phyloP scores from a whole-genome alignment of 2,888 invertebrate genomes.

The Pecten maximus region DNA sequence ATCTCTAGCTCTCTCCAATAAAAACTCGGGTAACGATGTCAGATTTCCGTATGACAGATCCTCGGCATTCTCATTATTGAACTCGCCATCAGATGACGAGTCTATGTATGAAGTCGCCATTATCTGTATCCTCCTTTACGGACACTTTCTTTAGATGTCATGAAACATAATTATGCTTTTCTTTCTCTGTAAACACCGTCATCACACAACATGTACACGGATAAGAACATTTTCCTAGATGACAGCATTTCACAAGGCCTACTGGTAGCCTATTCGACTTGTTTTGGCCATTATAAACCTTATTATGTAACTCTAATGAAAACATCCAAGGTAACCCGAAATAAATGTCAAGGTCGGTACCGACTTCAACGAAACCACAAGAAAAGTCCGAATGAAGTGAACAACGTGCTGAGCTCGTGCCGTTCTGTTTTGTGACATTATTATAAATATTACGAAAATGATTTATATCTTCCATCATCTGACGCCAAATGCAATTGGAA shows the following conservation, averaged over 20 bases:
- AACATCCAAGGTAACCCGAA: neutral
- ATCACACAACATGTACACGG: neutral
- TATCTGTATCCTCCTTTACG: neutral
- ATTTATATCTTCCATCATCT: neutral
- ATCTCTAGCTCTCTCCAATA: slow-evolving; percentile 83
- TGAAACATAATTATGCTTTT: neutral
- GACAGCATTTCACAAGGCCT: neutral
- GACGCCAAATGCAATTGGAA: neutral
- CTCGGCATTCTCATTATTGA: slow-evolving; percentile 72
- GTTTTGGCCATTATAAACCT: too few species aligned
- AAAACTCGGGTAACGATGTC: slow-evolving; percentile 75
- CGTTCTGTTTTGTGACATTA: neutral
- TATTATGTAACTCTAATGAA: neutral
- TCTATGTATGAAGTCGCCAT: neutral
- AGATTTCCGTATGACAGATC: slow-evolving; percentile 79
- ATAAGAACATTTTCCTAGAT: neutral
- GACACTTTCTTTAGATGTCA: too few species aligned
- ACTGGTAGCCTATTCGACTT: neutral
- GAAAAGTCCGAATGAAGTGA: neutral
- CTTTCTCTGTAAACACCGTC: neutral
- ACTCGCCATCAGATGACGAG: slow-evolving; percentile 64
- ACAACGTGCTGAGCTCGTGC: slow-evolving; percentile 3
- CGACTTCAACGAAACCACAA: neutral
- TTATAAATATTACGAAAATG: neutral
- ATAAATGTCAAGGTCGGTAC: neutral